Conservation (phyloP, 2,797 vertebrate genomes). For the Salmo trutta region DNA sequence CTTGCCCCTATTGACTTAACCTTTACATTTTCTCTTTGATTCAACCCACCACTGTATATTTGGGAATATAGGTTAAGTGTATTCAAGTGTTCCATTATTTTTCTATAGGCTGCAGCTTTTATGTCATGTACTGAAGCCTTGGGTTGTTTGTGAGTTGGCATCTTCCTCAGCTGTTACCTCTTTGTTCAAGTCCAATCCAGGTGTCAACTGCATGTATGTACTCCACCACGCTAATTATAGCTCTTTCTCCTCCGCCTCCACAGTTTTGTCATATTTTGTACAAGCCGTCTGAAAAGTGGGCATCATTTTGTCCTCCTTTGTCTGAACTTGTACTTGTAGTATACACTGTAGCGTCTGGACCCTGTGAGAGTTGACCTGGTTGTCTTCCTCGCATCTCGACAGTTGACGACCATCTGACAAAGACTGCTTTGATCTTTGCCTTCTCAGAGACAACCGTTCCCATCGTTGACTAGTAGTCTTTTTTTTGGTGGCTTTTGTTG, state of each 20-base stretch:
- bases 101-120: neutral
- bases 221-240: conserved; percentile 51
- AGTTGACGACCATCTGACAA: neutral
- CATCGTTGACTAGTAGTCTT: neutral
- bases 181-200: conserved; percentile 10
- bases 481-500: neutral
- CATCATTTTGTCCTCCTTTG: conserved; percentile 33
- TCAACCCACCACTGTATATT: too few relatives aligned
- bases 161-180: neutral
- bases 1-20: too few relatives aligned
- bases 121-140: neutral
- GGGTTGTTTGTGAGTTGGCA: neutral
- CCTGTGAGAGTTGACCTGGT: neutral
- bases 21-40: too few relatives aligned
- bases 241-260: conserved; percentile 1
- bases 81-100: neutral
- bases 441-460: neutral
- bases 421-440: conserved; percentile 18
- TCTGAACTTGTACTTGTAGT: conserved; percentile 31
- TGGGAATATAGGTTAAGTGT: neutral
- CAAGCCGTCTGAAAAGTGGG: conserved; percentile 2
- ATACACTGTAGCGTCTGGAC: conserved; percentile 13
- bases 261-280: conserved; percentile 43
- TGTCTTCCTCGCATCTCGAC: neutral
- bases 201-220: conserved; percentile 7